A percentile compares a stretch with the other conserved stretches of the same genome.
Conservation (phyloP, 2,113 vertebrate species). For the Sminthopsis crassicaudata region DNA sequence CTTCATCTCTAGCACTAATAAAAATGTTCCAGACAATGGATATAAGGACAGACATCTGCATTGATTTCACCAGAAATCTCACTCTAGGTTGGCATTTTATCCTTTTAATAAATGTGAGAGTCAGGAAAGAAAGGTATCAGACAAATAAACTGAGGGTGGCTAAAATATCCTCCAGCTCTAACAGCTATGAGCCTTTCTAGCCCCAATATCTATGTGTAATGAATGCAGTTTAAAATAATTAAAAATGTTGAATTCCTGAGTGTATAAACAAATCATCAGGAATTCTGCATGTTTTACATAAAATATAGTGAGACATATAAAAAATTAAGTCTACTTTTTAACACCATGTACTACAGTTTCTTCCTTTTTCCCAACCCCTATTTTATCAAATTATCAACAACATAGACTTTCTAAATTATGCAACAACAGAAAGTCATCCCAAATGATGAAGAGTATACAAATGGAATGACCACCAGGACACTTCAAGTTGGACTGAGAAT, state of each 20-base stretch:
- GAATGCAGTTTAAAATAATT: neutral
- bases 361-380: neutral
- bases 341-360: neutral
- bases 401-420: neutral
- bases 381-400: neutral
- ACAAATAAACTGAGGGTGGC: neutral
- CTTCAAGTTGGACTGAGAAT: neutral
- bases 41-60: neutral
- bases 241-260: neutral
- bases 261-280: neutral
- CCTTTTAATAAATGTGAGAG: neutral
- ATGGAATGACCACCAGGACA: neutral
- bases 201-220: neutral
- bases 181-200: neutral
- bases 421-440: neutral
- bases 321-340: neutral
- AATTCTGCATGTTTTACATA: neutral
- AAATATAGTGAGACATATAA: neutral
- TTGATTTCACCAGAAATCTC: neutral
- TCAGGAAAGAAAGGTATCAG: neutral
- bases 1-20: neutral
- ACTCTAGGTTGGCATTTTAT: neutral
- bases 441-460: neutral
- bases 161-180: neutral
- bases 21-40: neutral